Evolutionary conservation across 2,113 vertebrate species (phyloP).

Genomic region (Thamnophis sirtalis): DNA sequence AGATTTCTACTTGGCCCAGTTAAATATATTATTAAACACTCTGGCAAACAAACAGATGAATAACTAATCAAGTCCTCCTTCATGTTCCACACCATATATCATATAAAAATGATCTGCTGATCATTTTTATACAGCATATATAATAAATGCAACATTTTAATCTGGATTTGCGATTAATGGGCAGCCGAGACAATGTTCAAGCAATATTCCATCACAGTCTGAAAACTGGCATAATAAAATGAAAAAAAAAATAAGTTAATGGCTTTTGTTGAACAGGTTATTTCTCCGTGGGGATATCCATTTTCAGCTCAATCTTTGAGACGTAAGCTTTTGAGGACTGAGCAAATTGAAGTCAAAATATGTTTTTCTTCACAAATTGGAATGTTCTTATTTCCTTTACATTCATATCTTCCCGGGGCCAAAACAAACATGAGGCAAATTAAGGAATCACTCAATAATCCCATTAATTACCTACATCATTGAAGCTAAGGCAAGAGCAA

Average conservation of each 20-base stretch:
- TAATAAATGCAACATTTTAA: background rate
- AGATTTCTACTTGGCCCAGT: background rate
- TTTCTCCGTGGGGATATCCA: background rate
- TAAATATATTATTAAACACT: background rate
- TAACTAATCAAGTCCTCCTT: background rate
- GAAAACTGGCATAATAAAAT: conserved; percentile 9
- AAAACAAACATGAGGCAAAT: conserved; percentile 27
- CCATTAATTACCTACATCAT: conserved; percentile 20
- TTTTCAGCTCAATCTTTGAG: conserved; percentile 34
- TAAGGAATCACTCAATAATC: conserved; percentile 21
- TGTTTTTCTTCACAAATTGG: conserved; percentile 22
- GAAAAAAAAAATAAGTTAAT: background rate
- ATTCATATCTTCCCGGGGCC: background rate
- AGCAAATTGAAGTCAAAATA: conserved; percentile 37
- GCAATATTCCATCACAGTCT: conserved; percentile 7
- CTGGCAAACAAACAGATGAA: background rate
- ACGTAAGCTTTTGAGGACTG: conserved; percentile 23
- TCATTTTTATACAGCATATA: background rate
- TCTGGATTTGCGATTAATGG: background rate
- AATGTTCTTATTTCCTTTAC: conserved; percentile 22
- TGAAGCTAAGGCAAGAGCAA: conserved; percentile 24
- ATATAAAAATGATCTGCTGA: background rate
- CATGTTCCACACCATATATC: background rate
- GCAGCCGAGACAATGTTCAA: conserved; percentile 14
- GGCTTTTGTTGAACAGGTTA: background rate